Conservation (phyloP, 2,888 invertebrate species). For the Junonia oenone region DNA sequence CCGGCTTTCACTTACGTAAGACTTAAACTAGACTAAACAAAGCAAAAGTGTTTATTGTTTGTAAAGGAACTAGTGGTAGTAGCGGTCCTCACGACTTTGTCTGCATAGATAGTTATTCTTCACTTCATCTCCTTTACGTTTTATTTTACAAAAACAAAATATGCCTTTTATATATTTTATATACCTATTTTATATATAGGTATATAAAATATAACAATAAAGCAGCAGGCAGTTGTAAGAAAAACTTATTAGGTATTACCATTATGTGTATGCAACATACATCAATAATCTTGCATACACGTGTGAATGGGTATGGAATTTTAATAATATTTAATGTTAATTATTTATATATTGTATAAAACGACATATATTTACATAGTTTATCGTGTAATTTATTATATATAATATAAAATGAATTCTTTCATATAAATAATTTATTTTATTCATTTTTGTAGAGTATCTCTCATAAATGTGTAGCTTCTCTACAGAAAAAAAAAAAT, state of each 20-base stretch:
- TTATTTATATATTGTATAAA: background rate
- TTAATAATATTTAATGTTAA: background rate
- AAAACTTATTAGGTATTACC: too few species aligned
- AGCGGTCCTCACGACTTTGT: background rate
- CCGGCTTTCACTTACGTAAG: constrained; percentile 19
- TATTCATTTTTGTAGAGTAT: background rate
- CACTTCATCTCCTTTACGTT: too few species aligned
- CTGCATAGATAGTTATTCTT: too few species aligned
- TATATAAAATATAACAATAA: too few species aligned
- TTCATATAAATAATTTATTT: background rate
- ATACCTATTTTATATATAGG: too few species aligned
- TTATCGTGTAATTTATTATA: background rate
- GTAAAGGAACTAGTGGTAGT: background rate
- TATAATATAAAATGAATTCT: background rate
- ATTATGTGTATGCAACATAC: too few species aligned
- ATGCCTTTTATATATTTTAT: too few species aligned
- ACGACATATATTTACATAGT: background rate
- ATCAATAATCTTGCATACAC: too few species aligned
- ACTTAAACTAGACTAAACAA: constrained; percentile 9
- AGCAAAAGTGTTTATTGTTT: constrained; percentile 1
- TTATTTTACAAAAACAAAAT: too few species aligned
- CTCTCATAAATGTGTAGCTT: background rate
- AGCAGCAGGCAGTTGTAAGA: too few species aligned
- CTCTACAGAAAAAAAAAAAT: background rate
- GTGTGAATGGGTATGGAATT: background rate